A percentile compares a stretch with the other conserved stretches of the same genome.
phyloP scores from a whole-genome alignment of 1,140 invertebrate genomes.

The Augochlora pura region DNA sequence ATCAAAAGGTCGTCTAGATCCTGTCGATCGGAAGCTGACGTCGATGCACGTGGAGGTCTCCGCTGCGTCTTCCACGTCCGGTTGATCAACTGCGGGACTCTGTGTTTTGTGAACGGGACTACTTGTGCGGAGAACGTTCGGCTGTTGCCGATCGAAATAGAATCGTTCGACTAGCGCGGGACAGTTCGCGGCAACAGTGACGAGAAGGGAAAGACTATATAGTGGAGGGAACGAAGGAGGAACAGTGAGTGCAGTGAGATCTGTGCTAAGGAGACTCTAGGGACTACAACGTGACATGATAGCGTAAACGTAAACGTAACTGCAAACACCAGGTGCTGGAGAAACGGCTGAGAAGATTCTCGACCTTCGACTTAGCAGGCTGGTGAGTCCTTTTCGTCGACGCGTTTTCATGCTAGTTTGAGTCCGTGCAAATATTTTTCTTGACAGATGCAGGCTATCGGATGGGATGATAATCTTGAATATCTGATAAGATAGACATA shows the following conservation, averaged over 20 bases:
- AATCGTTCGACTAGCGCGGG: neutral
- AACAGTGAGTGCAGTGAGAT: conserved; percentile 63
- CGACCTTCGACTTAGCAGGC: conserved; percentile 46
- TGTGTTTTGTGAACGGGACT: too few species aligned
- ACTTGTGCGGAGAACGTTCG: neutral
- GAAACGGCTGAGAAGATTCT: conserved; percentile 29
- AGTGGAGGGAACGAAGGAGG: neutral
- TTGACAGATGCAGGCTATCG: too few species aligned
- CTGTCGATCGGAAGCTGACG: neutral
- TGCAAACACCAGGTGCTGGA: conserved; percentile 12
- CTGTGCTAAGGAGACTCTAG: conserved; percentile 61
- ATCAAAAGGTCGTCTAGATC: too few species aligned
- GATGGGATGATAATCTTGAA: too few species aligned
- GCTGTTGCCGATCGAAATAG: neutral
- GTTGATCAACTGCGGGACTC: neutral
- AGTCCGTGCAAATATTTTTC: too few species aligned
- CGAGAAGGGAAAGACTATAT: neutral
- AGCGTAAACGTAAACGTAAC: conserved; percentile 47
- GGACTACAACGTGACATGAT: conserved; percentile 54
- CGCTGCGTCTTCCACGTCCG: neutral
- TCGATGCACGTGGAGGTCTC: neutral
- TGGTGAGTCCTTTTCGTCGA: conserved; percentile 49
- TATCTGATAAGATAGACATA: too few species aligned
- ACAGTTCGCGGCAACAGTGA: conserved; percentile 6
- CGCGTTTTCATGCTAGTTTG: neutral